Conservation (phyloP, 23 tunicate species). For the Oikopleura albicans region DNA sequence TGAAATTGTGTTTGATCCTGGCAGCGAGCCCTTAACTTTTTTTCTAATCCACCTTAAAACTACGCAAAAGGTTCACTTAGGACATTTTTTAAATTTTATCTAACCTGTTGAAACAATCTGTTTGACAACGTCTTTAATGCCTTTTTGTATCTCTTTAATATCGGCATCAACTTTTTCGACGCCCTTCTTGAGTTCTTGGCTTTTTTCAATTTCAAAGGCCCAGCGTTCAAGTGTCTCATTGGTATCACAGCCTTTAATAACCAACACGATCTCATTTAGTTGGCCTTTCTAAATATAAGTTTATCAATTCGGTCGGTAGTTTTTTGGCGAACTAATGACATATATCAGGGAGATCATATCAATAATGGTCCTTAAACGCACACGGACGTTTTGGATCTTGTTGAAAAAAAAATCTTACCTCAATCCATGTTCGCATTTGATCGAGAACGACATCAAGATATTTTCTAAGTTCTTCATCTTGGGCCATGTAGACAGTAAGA, state of each 20-base stretch:
- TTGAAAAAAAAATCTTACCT: not conserved
- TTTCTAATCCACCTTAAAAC: too few species aligned
- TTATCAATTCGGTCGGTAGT: too few species aligned
- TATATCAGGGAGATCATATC: too few species aligned
- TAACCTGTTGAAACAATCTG: conserved; percentile 11
- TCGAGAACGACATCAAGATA: not conserved
- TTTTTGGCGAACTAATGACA: too few species aligned
- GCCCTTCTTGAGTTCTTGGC: not conserved
- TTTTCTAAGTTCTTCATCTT: conserved; percentile 12
- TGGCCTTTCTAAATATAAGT: conserved; percentile 2
- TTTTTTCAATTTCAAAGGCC: conserved; percentile 12
- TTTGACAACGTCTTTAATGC: not conserved
- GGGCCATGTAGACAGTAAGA: not conserved
- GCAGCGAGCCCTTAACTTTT: too few species aligned
- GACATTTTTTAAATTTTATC: too few species aligned
- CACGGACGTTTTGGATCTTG: not conserved
- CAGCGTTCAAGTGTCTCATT: not conserved
- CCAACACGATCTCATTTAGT: not conserved
- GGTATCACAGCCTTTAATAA: not conserved
- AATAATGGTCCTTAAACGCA: too few species aligned
- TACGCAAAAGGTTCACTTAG: too few species aligned
- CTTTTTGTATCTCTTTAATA: not conserved
- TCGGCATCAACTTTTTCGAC: not conserved
- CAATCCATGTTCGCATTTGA: not conserved
- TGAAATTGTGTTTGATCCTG: too few species aligned